Evolutionary conservation across 1,140 invertebrate species (phyloP).

Genomic region (Oreohelix idahoensis): DNA sequence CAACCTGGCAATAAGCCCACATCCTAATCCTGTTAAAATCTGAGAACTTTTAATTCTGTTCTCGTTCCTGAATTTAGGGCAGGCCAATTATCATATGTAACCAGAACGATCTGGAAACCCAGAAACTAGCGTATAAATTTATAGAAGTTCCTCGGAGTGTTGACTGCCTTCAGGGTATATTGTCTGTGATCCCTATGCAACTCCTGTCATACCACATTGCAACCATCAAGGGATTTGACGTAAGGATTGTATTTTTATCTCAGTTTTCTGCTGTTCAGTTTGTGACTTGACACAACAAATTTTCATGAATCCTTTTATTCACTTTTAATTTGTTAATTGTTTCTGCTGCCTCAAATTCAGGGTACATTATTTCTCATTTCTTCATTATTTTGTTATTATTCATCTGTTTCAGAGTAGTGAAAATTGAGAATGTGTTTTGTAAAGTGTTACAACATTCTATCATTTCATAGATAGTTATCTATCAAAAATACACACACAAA

Average conservation of each 20-base stretch:
- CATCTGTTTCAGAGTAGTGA: too few relatives aligned
- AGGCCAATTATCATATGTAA: slow-evolving; percentile 96
- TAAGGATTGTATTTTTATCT: slow-evolving; percentile 51
- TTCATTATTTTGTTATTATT: too few relatives aligned
- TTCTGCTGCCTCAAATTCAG: too few relatives aligned
- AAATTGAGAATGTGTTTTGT: too few relatives aligned
- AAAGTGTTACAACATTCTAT: too few relatives aligned
- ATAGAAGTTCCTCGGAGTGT: slow-evolving; percentile 86
- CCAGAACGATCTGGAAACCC: slow-evolving; percentile 90
- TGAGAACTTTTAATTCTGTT: slow-evolving; percentile 4
- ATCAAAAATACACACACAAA: too few relatives aligned
- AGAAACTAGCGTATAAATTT: slow-evolving; percentile 80
- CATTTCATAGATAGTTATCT: too few relatives aligned
- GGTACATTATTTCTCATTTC: too few relatives aligned
- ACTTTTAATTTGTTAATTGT: too few relatives aligned
- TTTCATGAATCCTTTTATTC: too few relatives aligned
- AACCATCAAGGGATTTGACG: slow-evolving; percentile 65
- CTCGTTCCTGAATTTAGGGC: slow-evolving; percentile 57
- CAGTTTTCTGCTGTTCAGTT: too few relatives aligned
- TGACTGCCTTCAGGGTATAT: slow-evolving; percentile 89
- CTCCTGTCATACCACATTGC: slow-evolving; percentile 98
- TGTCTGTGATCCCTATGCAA: slow-evolving; percentile 81
- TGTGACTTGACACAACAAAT: too few relatives aligned
- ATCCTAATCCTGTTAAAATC: not conserved
- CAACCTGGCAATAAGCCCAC: not conserved